phyloP scores from a whole-genome alignment of 2,888 invertebrate species.

The Drosophila glabriapex region DNA sequence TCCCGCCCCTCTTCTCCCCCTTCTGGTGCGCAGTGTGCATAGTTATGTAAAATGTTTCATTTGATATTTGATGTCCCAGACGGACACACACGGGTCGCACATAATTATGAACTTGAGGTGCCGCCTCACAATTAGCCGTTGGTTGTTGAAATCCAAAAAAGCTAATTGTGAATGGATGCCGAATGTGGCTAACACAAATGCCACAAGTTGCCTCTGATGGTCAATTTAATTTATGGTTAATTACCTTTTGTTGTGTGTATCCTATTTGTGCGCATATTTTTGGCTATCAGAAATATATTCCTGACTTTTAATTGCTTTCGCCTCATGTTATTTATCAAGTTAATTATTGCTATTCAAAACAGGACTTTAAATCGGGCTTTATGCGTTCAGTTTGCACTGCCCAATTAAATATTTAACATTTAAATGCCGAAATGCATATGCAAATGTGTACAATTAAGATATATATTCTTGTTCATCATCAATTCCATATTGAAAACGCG shows the following conservation, averaged over 20 bases:
- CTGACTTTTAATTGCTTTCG: constrained; percentile 27
- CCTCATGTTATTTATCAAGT: not conserved
- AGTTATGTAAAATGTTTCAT: constrained; percentile 56
- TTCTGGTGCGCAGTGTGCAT: constrained; percentile 10
- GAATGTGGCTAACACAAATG: constrained; percentile 10
- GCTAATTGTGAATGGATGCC: constrained; percentile 6
- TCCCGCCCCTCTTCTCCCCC: not conserved
- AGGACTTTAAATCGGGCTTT: not conserved
- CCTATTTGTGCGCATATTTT: not conserved
- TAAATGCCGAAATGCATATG: not conserved
- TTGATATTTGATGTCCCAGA: constrained; percentile 47
- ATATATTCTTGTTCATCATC: not conserved
- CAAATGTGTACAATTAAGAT: not conserved
- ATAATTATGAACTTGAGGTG: constrained; percentile 73
- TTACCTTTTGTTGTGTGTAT: constrained; percentile 14
- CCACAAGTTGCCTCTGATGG: constrained; percentile 18
- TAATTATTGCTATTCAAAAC: not conserved
- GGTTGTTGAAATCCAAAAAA: constrained; percentile 12
- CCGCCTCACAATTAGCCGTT: constrained; percentile 23
- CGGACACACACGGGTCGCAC: constrained; percentile 35
- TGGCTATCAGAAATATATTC: not conserved
- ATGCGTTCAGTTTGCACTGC: not conserved
- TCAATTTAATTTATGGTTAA: constrained; percentile 30
- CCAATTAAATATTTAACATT: not conserved
- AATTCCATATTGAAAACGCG: not conserved